Conservation (phyloP, 2,888 invertebrate species). For the Epistrophe eligans region DNA sequence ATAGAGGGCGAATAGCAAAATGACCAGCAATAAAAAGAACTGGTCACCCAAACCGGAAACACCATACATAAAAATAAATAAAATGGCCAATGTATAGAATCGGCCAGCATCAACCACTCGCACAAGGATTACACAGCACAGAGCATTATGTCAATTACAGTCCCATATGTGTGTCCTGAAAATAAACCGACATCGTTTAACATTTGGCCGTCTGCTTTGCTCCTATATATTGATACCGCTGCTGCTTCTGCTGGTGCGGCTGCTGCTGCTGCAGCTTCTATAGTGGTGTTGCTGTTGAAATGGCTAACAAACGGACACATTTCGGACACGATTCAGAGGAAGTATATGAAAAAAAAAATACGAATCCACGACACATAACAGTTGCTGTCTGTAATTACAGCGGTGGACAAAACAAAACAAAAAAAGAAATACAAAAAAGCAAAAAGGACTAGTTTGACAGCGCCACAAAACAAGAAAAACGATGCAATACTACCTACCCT, state of each 20-base stretch:
- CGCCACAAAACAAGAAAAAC: constrained; percentile 61
- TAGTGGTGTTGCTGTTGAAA: constrained; percentile 39
- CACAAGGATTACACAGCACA: constrained; percentile 65
- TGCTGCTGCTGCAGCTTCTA: constrained; percentile 14
- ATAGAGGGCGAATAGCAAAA: constrained; percentile 36
- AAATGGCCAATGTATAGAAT: constrained; percentile 67
- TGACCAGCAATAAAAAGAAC: constrained; percentile 45
- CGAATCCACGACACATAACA: constrained; percentile 65
- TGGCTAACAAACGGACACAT: constrained; percentile 60
- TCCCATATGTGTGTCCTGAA: constrained; percentile 73
- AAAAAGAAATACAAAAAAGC: constrained; percentile 2
- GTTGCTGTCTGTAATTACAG: constrained; percentile 74
- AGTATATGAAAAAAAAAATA: constrained; percentile 16
- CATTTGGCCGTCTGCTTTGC: constrained; percentile 67
- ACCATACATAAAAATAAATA: constrained; percentile 58
- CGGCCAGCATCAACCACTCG: constrained; percentile 56
- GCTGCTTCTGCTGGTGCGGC: neutral
- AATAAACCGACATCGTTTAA: constrained; percentile 76
- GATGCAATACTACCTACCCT: constrained; percentile 30
- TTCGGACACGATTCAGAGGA: constrained; percentile 46
- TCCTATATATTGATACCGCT: constrained; percentile 6
- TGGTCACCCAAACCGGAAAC: constrained; percentile 39
- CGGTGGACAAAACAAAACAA: constrained; percentile 31
- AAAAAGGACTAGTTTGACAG: constrained; percentile 69
- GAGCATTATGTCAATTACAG: constrained; percentile 76